phyloP scores from a whole-genome alignment of 2,113 vertebrate genomes.

The Bufo bufo region DNA sequence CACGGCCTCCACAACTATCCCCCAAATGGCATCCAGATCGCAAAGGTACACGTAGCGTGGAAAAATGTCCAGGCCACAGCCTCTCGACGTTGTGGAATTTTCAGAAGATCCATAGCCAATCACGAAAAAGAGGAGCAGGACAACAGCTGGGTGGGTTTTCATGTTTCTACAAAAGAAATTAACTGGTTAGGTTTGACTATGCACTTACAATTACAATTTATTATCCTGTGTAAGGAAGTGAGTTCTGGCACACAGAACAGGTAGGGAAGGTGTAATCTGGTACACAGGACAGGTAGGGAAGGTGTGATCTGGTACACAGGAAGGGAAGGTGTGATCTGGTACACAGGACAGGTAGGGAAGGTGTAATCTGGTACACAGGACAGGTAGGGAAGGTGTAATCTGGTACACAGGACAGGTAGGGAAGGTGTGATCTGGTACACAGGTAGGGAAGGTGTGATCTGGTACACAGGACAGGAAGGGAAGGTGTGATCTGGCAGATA shows the following conservation, averaged over 20 bases:
- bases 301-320: no score
- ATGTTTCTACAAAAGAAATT: constrained; percentile 69
- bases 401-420: not conserved
- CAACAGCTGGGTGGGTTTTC: constrained; percentile 69
- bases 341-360: no score
- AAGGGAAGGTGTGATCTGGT: no score
- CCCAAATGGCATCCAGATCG: constrained; percentile 94
- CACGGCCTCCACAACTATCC: constrained; percentile 87
- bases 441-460: no score
- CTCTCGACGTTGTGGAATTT: constrained; percentile 78
- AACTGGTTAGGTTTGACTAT: not conserved
- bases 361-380: not conserved
- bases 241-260: no score
- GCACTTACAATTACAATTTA: not conserved
- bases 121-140: constrained; percentile 80
- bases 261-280: no score
- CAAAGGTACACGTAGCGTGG: constrained; percentile 90
- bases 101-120: constrained; percentile 74
- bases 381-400: not conserved
- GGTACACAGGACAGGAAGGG: no score
- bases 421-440: no score
- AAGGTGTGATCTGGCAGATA: no score
- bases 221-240: no score
- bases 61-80: constrained; percentile 86
- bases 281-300: no score